Percentiles rank a stretch among this genome's conserved stretches.
These are phyloP conservation scores for Cynoglossus semilaevis DNA, from an alignment of 2,113 vertebrate genomes.

Conservation along the genomic window DNA sequence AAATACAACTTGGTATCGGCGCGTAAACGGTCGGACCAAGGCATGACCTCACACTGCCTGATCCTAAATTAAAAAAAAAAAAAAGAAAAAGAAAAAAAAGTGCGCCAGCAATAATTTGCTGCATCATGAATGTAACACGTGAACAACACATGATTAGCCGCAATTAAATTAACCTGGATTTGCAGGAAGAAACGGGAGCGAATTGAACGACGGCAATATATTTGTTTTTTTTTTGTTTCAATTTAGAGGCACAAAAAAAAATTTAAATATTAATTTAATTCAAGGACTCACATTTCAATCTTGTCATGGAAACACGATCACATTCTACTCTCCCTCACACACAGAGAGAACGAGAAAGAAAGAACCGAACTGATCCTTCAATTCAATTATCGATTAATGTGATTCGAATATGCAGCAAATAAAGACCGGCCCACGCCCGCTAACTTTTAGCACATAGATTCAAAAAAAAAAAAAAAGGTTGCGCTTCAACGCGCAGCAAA, in stretches of 20 bases:
- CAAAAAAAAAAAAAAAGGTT: too few species aligned
- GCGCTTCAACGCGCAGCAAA: too few species aligned
- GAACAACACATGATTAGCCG: constrained; percentile 35
- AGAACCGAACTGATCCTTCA: constrained; percentile 1
- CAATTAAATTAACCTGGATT: constrained; percentile 35
- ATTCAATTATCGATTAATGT: constrained; percentile 71
- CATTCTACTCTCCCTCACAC: constrained; percentile 65
- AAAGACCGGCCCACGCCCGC: constrained; percentile 58
- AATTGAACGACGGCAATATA: too few species aligned
- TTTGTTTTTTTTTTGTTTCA: constrained; percentile 47
- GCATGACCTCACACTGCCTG: background rate
- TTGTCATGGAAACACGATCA: constrained; percentile 66
- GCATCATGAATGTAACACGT: constrained; percentile 49
- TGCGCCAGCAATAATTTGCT: constrained; percentile 10
- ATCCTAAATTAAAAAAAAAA: constrained; percentile 5
- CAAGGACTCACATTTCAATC: constrained; percentile 36
- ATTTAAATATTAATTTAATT: too few species aligned
- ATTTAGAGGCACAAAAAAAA: background rate
- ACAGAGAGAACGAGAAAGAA: too few species aligned
- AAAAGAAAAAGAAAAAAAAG: constrained; percentile 1
- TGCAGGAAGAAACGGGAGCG: too few species aligned
- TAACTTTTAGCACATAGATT: constrained; percentile 69
- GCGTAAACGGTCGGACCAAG: too few species aligned
- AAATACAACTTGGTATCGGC: too few species aligned
- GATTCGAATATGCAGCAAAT: constrained; percentile 34